phyloP scores from a whole-genome alignment of 2,113 vertebrate species.

The Callaeas wilsoni region DNA sequence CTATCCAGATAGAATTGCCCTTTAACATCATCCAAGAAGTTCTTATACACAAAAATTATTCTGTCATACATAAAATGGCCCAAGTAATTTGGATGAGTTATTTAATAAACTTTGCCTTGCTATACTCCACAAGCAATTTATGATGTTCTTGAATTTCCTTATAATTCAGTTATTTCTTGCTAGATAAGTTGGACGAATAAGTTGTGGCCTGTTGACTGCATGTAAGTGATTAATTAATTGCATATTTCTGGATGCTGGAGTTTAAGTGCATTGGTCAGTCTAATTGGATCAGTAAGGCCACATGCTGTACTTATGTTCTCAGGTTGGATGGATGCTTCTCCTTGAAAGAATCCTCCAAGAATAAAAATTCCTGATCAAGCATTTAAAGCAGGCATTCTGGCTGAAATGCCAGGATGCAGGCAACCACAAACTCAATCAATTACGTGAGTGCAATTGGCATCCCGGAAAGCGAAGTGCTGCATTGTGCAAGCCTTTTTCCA shows the following conservation, averaged over 20 bases:
- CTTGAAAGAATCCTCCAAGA: conserved; percentile 41
- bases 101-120: conserved; percentile 11
- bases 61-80: neutral
- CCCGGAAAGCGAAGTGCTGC: neutral
- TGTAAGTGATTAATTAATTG: conserved; percentile 38
- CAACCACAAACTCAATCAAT: conserved; percentile 45
- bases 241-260: neutral
- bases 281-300: conserved; percentile 39
- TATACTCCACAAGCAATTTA: neutral
- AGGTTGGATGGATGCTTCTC: neutral
- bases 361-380: conserved; percentile 47
- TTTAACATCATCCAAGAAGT: conserved; percentile 22
- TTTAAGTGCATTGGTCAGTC: conserved; percentile 18
- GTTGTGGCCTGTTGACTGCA: neutral
- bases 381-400: conserved; percentile 8
- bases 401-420: neutral
- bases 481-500: neutral
- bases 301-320: neutral
- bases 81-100: conserved; percentile 28
- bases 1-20: conserved; percentile 18
- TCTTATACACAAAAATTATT: neutral
- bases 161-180: conserved; percentile 23
- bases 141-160: conserved; percentile 10
- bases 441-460: neutral
- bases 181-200: neutral